These are phyloP conservation scores for Anagrus nilaparvatae DNA, from an alignment of 1,140 invertebrate genomes.

Conservation along the genomic window DNA sequence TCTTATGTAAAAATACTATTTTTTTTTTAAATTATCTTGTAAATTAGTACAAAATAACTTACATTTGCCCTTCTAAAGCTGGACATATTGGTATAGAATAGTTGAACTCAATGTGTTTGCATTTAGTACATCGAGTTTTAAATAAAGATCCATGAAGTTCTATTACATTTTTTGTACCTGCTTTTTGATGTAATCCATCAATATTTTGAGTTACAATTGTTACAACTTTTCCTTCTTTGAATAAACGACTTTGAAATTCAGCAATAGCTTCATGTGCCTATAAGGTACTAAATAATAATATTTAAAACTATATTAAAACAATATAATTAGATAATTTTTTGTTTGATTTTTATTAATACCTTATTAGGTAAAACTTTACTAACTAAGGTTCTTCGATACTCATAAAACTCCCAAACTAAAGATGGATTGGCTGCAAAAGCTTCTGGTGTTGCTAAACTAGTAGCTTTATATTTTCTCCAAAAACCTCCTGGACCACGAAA, in stretches of 20 bases:
- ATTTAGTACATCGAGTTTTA: conserved; percentile 73
- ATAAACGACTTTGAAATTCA: conserved; percentile 56
- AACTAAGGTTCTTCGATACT: conserved; percentile 59
- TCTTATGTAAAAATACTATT: not conserved
- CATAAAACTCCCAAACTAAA: conserved; percentile 73
- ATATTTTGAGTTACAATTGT: conserved; percentile 88
- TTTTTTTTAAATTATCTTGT: conserved; percentile 3
- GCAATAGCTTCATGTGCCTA: conserved; percentile 77
- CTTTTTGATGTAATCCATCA: conserved; percentile 75
- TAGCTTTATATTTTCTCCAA: conserved; percentile 63
- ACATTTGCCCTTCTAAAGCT: conserved; percentile 43
- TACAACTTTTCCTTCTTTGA: conserved; percentile 49
- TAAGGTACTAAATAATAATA: conserved; percentile 11
- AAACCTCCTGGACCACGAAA: conserved; percentile 68
- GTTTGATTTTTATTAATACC: conserved; percentile 33
- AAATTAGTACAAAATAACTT: conserved; percentile 14
- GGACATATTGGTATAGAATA: conserved; percentile 73
- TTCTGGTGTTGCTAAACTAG: conserved; percentile 53
- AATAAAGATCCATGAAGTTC: conserved; percentile 86
- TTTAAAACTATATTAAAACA: conserved; percentile 5
- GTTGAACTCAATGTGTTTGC: conserved; percentile 59
- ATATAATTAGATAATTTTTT: not conserved
- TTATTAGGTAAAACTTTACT: conserved; percentile 53
- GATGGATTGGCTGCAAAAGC: conserved; percentile 58
- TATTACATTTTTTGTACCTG: conserved; percentile 69